phyloP scores from a whole-genome alignment of 2,797 vertebrate genomes.

The Chrysocyon brachyurus region DNA sequence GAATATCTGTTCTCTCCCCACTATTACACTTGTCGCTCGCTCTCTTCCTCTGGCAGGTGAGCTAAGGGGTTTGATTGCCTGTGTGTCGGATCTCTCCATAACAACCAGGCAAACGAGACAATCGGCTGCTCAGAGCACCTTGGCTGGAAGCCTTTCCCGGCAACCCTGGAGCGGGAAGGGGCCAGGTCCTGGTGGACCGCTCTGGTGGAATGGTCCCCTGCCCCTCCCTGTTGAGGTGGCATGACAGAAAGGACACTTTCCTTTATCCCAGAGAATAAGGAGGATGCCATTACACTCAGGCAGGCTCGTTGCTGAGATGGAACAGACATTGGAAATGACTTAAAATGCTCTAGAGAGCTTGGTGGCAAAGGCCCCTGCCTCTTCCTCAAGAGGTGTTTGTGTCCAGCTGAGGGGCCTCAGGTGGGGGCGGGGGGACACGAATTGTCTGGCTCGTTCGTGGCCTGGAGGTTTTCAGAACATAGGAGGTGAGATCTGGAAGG shows the following conservation, averaged over 20 bases:
- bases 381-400: not conserved
- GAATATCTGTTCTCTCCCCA: constrained; percentile 67
- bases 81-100: constrained; percentile 47
- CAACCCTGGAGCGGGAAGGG: not conserved
- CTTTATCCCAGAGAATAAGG: not conserved
- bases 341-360: not conserved
- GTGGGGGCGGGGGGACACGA: no score
- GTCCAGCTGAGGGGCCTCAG: not conserved
- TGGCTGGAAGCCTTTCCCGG: not conserved
- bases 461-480: not conserved
- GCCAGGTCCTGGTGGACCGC: not conserved
- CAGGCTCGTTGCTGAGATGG: not conserved
- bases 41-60: constrained; percentile 67
- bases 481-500: not conserved
- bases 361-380: not conserved
- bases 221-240: not conserved
- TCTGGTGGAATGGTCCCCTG: not conserved
- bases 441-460: not conserved
- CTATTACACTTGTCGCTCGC: constrained; percentile 58
- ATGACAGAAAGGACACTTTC: not conserved
- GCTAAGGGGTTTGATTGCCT: constrained; percentile 72
- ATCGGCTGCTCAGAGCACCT: constrained; percentile 3
- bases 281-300: not conserved
- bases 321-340: not conserved
- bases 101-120: constrained; percentile 59